Base-by-base conservation (phyloP, 2,797 vertebrate species). In the Leucoraja ocellata region DNA sequence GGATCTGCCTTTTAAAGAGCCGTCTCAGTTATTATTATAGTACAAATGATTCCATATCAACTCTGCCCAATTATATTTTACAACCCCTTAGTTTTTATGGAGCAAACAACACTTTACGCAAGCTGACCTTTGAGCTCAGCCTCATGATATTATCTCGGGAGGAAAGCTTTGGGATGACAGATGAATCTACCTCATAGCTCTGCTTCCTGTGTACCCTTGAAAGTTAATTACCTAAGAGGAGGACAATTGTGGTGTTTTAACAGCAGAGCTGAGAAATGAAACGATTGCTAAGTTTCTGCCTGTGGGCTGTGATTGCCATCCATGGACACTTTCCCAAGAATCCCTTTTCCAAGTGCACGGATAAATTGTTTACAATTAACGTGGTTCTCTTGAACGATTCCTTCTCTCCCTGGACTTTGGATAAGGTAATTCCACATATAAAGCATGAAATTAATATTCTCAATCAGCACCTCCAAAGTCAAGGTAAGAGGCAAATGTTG, bases 281-380 rank as follows among this genome's bases (percentile, higher is more conserved):
- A n/a, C 84, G 84, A 68, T 21, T 68, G 84, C 32, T 88, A 54
- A 36, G 63, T 88, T 68, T 88, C 84, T 91, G 36, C 16, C 21
- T 91, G 68, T 91, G 36, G 36, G 16, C n/a, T 13, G 18, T 46
- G 2, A 68, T 74, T 13, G 23, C 25, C 14, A 36, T 74, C 90
- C 18, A 3, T 6, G 39, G 21, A 10, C 0, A 14, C 25, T 28
- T 91, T 2, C 2, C 0, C 36, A 7, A 0, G 21, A 54, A 7
- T 18, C 39, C 21, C 90, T 54, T 54, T 54, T 46, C 21, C 10
- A 39, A 74, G 71, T 91, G 90, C 32, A 91, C 90, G n/a, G 39
- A 91, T 16, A 39, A 74, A 32, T 54, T 91, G 90, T 91, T 74
- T 74, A 91, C 90, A 39, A 23, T 91, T 74, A 91, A 91, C 28